Evolutionary conservation across 2,888 invertebrate genomes (phyloP).

Genomic region (Geophilus truncorum): DNA sequence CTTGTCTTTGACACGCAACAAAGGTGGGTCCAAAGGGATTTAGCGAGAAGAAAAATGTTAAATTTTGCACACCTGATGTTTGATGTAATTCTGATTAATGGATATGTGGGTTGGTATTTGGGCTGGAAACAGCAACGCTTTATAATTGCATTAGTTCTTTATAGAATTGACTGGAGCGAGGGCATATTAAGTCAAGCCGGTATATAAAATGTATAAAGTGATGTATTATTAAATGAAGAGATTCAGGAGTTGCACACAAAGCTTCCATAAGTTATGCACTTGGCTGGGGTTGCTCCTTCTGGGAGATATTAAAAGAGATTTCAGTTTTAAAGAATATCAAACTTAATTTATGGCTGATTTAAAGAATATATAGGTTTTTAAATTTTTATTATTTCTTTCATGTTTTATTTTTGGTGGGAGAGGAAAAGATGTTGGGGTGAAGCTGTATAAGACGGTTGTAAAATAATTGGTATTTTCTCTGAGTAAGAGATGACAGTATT

Average conservation of each 20-base stretch:
- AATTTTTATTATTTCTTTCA: not conserved
- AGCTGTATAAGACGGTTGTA: not conserved
- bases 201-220: slow-evolving; percentile 17
- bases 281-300: not conserved
- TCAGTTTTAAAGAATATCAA: not conserved
- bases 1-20: slow-evolving; percentile 21
- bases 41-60: not conserved
- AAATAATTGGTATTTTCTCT: slow-evolving; percentile 1
- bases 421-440: not conserved
- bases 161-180: slow-evolving; percentile 15
- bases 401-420: not conserved
- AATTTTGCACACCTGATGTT: slow-evolving; percentile 17
- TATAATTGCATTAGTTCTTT: slow-evolving; percentile 11
- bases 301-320: slow-evolving; percentile 17
- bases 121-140: not conserved
- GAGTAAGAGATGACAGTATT: not conserved
- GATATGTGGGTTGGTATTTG: not conserved
- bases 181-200: slow-evolving; percentile 1
- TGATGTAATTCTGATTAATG: slow-evolving; percentile 1
- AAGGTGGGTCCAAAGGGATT: slow-evolving; percentile 3
- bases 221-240: slow-evolving; percentile 24
- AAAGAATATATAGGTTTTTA: not conserved
- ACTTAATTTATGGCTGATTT: no score
- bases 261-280: slow-evolving; percentile 7
- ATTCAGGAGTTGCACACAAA: slow-evolving; percentile 5